Evolutionary conservation across 2,888 invertebrate species (phyloP), one percentile per base, ranked within the genome.

Genomic region (Dryadula phaetusa): DNA sequence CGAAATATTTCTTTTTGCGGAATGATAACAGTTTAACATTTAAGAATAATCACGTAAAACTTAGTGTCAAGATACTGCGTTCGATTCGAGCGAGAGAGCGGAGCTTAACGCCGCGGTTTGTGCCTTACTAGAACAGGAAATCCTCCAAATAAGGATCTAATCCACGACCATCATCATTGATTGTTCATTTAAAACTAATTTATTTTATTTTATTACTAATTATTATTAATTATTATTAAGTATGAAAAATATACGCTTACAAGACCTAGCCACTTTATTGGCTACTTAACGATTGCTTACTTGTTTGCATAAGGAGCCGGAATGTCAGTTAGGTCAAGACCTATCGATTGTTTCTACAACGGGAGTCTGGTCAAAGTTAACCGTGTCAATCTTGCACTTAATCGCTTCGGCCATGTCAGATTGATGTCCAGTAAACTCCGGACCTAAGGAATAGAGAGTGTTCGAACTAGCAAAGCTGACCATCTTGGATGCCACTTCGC

Each of bases 281-380:
- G n/a, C 28, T 28, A 28, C 16, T 28, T 28, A 52, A n/a, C 7
- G 8, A 16, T 52, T 52, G 49, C 49, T 25, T n/a, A 8, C 49
- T 28, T 52, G 16, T 52, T 49, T 49, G 16, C 28, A 52, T 28
- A 28, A 52, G 28, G 28, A 52, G 16, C 22, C 28, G 16, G 5
- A 52, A 28, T 52, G 49, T 52, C 49, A 25, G 49, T 25, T n/a
- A 25, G 49, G 25, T 28, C 28, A 52, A 52, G 49, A 52, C 28
- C 22, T 25, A 49, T 25, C 25, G 20, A 4, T 20, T 3, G n/a
- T 25, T 16, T 52, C 49, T 52, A 25, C 16, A 28, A 28, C 28
- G 49, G 49, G 28, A 52, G 49, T 25, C 16, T n/a, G 25, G 25
- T 25, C 25, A 14, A 49, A 49, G 49, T 49, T 25, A 49, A 25